Conservation (phyloP, 2,797 vertebrate genomes). For the Siniperca obscura region DNA sequence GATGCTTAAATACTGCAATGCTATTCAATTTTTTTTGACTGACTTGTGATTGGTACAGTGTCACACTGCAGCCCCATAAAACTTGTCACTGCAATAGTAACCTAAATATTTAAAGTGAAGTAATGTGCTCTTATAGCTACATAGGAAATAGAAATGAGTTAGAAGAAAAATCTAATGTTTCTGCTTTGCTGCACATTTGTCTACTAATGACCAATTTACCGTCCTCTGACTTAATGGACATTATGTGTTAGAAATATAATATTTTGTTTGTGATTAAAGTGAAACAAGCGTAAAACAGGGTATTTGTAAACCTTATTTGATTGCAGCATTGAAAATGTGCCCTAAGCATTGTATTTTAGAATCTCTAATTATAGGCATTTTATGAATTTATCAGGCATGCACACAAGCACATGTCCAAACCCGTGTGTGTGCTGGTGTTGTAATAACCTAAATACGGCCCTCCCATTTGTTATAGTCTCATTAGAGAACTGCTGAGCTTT, state of each 20-base stretch:
- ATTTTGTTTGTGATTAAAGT: slow-evolving; percentile 10
- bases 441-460: slow-evolving; percentile 70
- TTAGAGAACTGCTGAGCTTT: slow-evolving; percentile 78
- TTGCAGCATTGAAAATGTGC: not conserved
- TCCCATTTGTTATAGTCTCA: slow-evolving; percentile 76
- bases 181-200: not conserved
- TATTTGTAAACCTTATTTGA: not conserved
- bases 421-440: slow-evolving; percentile 44
- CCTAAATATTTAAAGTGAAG: slow-evolving; percentile 7
- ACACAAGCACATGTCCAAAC: slow-evolving; percentile 51
- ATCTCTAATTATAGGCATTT: slow-evolving; percentile 38
- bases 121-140: not conserved
- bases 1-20: not conserved
- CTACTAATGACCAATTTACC: not conserved
- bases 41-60: not conserved
- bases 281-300: not conserved
- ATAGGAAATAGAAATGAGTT: not conserved
- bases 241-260: not conserved
- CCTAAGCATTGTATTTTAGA: slow-evolving; percentile 7
- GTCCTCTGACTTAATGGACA: not conserved
- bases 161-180: not conserved
- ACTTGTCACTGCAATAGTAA: not conserved
- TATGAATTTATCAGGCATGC: slow-evolving; percentile 49
- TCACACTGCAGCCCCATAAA: not conserved
- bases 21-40: not conserved